Percentiles rank a stretch among this genome's conserved stretches.
These are phyloP conservation scores for Phoenicopterus ruber DNA, from an alignment of 2,113 vertebrate species.

Conservation along the genomic window DNA sequence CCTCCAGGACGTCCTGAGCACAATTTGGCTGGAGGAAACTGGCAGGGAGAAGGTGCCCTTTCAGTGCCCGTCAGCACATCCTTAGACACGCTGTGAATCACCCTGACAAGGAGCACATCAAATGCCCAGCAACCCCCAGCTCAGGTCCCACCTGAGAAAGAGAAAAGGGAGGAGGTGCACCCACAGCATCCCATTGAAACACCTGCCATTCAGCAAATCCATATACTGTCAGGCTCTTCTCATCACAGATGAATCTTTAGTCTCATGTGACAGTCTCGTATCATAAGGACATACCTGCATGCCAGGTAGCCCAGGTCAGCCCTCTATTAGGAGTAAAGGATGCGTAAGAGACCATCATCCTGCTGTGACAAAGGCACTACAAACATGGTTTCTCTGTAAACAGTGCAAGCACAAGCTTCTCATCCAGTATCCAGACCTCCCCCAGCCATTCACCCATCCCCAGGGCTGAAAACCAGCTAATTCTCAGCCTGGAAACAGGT, in stretches of 20 bases:
- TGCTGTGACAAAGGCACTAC: background rate
- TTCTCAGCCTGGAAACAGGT: background rate
- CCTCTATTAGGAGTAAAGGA: background rate
- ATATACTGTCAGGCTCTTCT: background rate
- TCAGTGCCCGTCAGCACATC: background rate
- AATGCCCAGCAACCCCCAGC: background rate
- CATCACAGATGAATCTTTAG: background rate
- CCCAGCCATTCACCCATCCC: fast-evolving
- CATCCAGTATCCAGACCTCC: background rate
- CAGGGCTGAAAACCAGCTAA: background rate
- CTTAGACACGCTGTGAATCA: background rate
- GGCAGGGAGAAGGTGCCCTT: background rate
- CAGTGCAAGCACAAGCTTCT: background rate
- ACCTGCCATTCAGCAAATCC: background rate
- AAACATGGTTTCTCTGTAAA: background rate
- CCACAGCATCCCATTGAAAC: background rate
- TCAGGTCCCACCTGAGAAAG: background rate
- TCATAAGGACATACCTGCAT: background rate
- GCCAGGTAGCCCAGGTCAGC: background rate
- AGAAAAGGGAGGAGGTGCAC: background rate
- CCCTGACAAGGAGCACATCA: fast-evolving
- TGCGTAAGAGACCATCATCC: background rate
- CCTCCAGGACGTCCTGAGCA: background rate
- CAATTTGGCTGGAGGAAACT: background rate
- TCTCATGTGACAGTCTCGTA: background rate